Conservation (phyloP, 2,888 invertebrate genomes). For the Lasioglossum lativentre region DNA sequence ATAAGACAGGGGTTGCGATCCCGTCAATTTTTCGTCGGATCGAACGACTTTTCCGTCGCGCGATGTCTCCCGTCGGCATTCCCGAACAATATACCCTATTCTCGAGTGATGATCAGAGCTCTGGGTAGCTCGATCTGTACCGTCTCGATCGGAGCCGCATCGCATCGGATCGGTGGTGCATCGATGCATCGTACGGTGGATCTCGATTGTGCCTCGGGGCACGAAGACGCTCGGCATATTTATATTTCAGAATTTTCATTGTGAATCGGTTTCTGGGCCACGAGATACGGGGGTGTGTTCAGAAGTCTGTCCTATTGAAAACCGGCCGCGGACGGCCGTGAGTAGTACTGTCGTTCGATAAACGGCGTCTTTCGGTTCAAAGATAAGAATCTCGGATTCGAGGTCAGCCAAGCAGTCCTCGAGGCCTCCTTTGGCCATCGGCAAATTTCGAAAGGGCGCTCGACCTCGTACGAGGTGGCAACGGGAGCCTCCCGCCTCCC, state of each 20-base stretch:
- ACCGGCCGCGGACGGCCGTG: constrained; percentile 63
- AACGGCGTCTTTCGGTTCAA: constrained; percentile 71
- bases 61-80: background rate
- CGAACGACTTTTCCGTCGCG: background rate
- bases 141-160: background rate
- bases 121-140: background rate
- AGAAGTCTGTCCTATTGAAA: constrained; percentile 45
- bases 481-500: background rate
- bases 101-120: background rate
- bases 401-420: constrained; percentile 72
- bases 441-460: constrained; percentile 75
- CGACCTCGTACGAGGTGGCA: constrained; percentile 68
- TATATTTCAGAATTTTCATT: constrained; percentile 68
- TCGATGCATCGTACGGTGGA: background rate
- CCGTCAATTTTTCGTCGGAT: constrained; percentile 9
- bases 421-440: constrained; percentile 73
- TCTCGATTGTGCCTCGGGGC: constrained; percentile 4
- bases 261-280: constrained; percentile 66
- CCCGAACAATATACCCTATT: background rate
- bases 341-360: constrained; percentile 71
- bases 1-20: background rate
- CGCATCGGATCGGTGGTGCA: background rate
- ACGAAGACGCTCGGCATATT: constrained; percentile 55
- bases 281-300: constrained; percentile 43
- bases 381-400: constrained; percentile 74